Conservation (phyloP, 1,140 invertebrate genomes). For the Watersipora subatra region DNA sequence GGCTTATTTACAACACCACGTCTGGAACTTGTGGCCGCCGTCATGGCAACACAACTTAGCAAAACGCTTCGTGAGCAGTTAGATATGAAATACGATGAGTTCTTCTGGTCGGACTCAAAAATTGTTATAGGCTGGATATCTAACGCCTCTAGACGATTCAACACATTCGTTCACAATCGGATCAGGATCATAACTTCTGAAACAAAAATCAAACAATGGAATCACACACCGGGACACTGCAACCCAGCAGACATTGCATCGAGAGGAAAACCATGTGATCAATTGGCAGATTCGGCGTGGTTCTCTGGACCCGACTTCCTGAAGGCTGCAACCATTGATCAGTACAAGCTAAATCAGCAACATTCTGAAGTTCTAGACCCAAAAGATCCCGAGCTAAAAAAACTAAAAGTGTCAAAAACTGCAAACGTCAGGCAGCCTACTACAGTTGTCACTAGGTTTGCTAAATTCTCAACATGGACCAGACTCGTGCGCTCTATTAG, state of each 20-base stretch:
- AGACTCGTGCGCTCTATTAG: background rate
- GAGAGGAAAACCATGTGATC: background rate
- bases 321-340: background rate
- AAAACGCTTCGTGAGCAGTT: background rate
- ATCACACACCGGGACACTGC: background rate
- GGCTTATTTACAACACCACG: constrained; percentile 11
- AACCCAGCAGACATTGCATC: background rate
- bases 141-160: constrained; percentile 13
- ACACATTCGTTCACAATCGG: constrained; percentile 13
- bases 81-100: constrained; percentile 1
- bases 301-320: background rate
- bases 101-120: constrained; percentile 15
- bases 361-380: background rate
- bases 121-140: constrained; percentile 11
- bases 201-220: too few species aligned
- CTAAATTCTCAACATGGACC: background rate
- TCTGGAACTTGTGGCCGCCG: constrained; percentile 14
- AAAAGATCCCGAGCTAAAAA: background rate
- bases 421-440: too few species aligned
- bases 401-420: background rate
- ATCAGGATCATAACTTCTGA: background rate
- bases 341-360: background rate
- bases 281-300: background rate
- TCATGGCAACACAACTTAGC: constrained; percentile 9
- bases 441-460: background rate